A percentile compares a stretch with the other conserved stretches of the same genome.
These are phyloP conservation scores for Platysternon megacephalum DNA, from an alignment of 2,113 vertebrate genomes.

Conservation along the genomic window DNA sequence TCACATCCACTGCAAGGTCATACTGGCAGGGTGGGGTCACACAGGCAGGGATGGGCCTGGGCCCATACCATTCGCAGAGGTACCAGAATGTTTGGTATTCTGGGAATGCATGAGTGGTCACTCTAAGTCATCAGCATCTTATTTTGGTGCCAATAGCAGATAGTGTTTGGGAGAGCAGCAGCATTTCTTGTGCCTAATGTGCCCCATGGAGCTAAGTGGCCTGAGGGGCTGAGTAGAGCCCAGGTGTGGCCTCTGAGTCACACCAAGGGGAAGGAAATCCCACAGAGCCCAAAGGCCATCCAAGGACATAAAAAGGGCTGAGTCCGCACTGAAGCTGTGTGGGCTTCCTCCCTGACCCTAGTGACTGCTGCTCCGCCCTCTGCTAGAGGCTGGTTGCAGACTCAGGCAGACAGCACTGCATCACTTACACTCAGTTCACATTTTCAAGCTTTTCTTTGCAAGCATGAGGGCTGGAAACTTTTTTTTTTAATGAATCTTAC, in stretches of 20 bases:
- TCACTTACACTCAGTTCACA: neutral
- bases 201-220: neutral
- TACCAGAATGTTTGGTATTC: neutral
- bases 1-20: neutral
- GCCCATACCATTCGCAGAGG: neutral
- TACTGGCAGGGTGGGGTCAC: neutral
- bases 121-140: neutral
- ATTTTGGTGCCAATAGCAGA: neutral
- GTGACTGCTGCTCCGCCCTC: neutral
- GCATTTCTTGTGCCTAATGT: neutral
- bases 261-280: neutral
- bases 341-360: neutral
- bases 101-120: neutral
- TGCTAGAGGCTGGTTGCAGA: neutral
- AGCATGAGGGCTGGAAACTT: neutral
- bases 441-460: neutral
- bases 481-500: neutral
- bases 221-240: neutral
- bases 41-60: no score
- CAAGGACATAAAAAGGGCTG: neutral
- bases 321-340: rapidly evolving
- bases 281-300: neutral
- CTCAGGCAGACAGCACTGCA: neutral
- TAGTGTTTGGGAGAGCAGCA: neutral
- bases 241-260: neutral